Base-by-base conservation (phyloP, 2,888 invertebrate genomes). In the Erpobdella octoculata region DNA sequence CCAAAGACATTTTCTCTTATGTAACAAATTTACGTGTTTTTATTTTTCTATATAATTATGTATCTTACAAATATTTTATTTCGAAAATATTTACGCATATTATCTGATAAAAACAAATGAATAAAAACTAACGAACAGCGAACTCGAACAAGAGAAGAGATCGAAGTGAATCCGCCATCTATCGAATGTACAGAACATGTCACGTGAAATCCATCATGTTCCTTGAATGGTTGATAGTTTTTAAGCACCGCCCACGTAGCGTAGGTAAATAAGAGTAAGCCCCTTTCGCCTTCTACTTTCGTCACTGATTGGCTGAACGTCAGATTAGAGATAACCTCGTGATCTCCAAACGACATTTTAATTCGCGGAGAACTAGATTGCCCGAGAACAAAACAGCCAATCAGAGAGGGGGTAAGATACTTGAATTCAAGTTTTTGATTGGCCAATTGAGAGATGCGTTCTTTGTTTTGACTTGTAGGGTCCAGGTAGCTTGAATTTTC, bases 231-330 rank as follows among this genome's bases (percentile, higher is more conserved):
- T 33, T 62, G 62, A 62, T 62, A 62, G 35, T 62, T 62, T 62
- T 62, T 31, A 35, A 62, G 62, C 9, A 31, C 62, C 35, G 62
- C 62, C 62, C 62, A 62, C 25, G 62, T 62, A 28, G 62, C 62
- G 31, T 62, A 62, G 8, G 62, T 62, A 35, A 62, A 62, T 31
- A 33, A 35, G 62, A 31, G 62, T 31, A 62, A n/a, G 33, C 62
- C 62, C 35, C n/a, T 33, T 21, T 62, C 62, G 6, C 62, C 62
- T 2, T 31, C 35, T n/a, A 33, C 33, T n/a, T 35, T 62, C 31
- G 33, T 62, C 31, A 62, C 33, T 12, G 62, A 62, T 62, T 62
- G 62, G 62, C 62, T 62, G 62, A 62, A 62, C n/a, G 62, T 62
- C 18, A 62, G 33, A 62, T 62, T 62, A n/a, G 62, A 62, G 6